phyloP scores from a whole-genome alignment of 2,888 invertebrate genomes.

The Ormyrus thymus region DNA sequence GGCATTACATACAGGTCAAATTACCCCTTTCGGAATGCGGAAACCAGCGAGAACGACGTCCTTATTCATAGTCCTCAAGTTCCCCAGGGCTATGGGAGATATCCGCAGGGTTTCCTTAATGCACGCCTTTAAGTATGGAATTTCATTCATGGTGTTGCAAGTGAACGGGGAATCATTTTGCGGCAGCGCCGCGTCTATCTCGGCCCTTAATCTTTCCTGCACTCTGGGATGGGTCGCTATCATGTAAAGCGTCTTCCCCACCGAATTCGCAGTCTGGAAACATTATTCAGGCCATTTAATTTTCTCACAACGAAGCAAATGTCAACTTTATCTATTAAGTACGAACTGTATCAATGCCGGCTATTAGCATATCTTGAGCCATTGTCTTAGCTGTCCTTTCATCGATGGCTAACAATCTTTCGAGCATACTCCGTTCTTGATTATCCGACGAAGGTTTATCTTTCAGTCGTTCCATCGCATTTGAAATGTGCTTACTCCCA shows the following conservation, averaged over 20 bases:
- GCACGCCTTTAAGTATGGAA: constrained; percentile 82
- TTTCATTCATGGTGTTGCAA: constrained; percentile 73
- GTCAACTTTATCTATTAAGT: neutral
- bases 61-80: constrained; percentile 76
- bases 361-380: constrained; percentile 83
- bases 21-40: constrained; percentile 79
- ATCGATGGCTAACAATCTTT: constrained; percentile 80
- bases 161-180: constrained; percentile 73
- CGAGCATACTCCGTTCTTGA: constrained; percentile 78
- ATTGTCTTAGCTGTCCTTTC: constrained; percentile 80
- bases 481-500: constrained; percentile 68
- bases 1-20: constrained; percentile 51
- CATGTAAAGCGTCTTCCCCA: constrained; percentile 78
- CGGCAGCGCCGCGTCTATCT: constrained; percentile 76
- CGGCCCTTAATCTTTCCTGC: constrained; percentile 80
- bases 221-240: constrained; percentile 80
- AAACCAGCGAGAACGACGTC: constrained; percentile 81
- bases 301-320: no score
- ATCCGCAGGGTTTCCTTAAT: constrained; percentile 83
- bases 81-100: constrained; percentile 79
- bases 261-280: constrained; percentile 63
- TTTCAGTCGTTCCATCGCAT: constrained; percentile 67
- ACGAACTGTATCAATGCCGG: constrained; percentile 84
- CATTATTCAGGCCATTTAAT: neutral
- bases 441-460: constrained; percentile 74